Evolutionary conservation across 2,888 invertebrate genomes (phyloP).

Genomic region (Ctena decussata): DNA sequence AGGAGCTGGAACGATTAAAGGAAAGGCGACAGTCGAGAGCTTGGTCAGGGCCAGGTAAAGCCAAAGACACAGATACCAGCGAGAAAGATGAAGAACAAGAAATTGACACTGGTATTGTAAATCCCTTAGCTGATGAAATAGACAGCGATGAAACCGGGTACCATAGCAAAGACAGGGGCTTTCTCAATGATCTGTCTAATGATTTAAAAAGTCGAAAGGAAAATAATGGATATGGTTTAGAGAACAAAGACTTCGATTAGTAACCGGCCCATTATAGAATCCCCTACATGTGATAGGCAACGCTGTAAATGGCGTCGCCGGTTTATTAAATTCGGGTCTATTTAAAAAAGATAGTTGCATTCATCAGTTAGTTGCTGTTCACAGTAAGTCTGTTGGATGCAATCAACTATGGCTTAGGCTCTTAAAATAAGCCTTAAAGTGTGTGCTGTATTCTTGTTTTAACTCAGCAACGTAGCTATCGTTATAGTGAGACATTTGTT

Average conservation of each 20-base stretch:
- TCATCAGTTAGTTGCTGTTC: too few relatives aligned
- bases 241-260: background rate
- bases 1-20: conserved; percentile 55
- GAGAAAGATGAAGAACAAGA: background rate
- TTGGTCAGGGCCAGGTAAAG: background rate
- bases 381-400: too few relatives aligned
- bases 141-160: background rate
- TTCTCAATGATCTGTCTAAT: background rate
- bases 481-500: too few relatives aligned
- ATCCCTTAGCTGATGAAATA: conserved; percentile 5
- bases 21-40: background rate
- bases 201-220: background rate
- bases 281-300: too few relatives aligned
- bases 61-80: background rate
- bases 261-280: too few relatives aligned
- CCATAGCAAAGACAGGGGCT: background rate
- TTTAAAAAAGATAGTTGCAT: too few relatives aligned
- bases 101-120: background rate
- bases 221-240: background rate
- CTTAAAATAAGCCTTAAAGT: too few relatives aligned
- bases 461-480: too few relatives aligned
- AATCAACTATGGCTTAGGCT: too few relatives aligned
- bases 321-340: too few relatives aligned
- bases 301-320: too few relatives aligned
- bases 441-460: too few relatives aligned